Percentiles rank a stretch among this genome's conserved stretches.
Evolutionary conservation across 1,140 invertebrate genomes (phyloP).

Genomic region (Ceratina japonica): DNA sequence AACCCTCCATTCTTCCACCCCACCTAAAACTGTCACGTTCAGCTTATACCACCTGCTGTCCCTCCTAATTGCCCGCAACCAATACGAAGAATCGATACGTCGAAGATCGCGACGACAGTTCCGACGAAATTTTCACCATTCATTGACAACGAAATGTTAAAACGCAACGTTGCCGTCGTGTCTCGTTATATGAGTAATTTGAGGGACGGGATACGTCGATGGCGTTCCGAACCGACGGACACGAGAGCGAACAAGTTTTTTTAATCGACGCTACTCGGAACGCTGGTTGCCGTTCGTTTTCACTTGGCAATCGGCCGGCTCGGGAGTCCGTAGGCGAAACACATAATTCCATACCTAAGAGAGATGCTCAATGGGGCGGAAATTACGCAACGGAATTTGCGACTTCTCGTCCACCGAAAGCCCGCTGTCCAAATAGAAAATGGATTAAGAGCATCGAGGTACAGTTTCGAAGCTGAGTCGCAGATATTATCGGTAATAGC

Average conservation of each 20-base stretch:
- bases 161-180: no score
- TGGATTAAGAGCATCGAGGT: slow-evolving; percentile 76
- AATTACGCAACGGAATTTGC: slow-evolving; percentile 67
- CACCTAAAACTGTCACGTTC: slow-evolving; percentile 72
- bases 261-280: slow-evolving; percentile 1
- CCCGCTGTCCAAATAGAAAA: slow-evolving; percentile 76
- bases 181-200: no score
- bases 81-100: slow-evolving; percentile 52
- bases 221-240: no score
- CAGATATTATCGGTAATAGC: slow-evolving; percentile 80
- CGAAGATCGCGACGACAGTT: slow-evolving; percentile 21
- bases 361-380: slow-evolving; percentile 61
- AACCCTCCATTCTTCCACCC: slow-evolving; percentile 58
- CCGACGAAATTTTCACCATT: background rate
- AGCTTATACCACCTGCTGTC: slow-evolving; percentile 66
- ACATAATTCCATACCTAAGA: slow-evolving; percentile 60
- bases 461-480: slow-evolving; percentile 73
- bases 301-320: slow-evolving; percentile 13
- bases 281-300: slow-evolving; percentile 10
- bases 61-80: slow-evolving; percentile 63
- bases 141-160: no score
- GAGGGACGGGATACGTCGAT: no score
- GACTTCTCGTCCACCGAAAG: slow-evolving; percentile 73
- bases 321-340: slow-evolving; percentile 54
- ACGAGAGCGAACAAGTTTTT: background rate